These are phyloP conservation scores for Buphagus erythrorhynchus DNA, from an alignment of 2,797 vertebrate genomes.

Conservation along the genomic window DNA sequence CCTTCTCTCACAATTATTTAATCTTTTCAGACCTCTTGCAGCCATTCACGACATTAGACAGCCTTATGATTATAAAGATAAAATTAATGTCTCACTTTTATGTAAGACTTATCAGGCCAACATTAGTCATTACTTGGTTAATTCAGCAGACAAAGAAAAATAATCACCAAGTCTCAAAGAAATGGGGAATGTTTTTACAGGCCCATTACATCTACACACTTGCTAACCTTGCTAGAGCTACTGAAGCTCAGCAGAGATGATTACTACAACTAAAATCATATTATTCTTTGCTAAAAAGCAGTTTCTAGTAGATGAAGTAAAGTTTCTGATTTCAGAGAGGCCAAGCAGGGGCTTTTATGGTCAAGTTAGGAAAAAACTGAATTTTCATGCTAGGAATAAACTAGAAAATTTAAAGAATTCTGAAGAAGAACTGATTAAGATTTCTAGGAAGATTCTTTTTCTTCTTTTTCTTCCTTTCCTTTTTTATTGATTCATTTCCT, in stretches of 20 bases:
- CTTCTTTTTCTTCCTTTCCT: background rate
- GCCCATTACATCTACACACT: background rate
- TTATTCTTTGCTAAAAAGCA: background rate
- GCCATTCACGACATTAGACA: background rate
- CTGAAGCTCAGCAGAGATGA: background rate
- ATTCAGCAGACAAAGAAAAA: conserved; percentile 27
- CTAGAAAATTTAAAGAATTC: background rate
- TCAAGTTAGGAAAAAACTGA: background rate
- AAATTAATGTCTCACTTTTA: background rate
- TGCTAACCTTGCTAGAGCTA: background rate
- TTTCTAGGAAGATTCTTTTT: background rate
- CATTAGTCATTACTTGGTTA: background rate
- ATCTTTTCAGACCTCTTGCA: background rate
- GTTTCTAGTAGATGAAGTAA: background rate
- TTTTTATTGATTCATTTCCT: background rate
- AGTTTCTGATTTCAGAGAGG: background rate
- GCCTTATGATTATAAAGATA: background rate
- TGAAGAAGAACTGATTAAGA: background rate
- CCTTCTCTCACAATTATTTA: conserved; percentile 4
- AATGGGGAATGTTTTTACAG: conserved; percentile 11
- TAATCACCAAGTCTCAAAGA: conserved; percentile 2
- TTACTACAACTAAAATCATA: background rate
- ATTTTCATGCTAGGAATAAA: background rate
- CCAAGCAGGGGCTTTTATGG: background rate
- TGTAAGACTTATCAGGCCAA: background rate